phyloP scores from a whole-genome alignment of 2,113 vertebrate species.

The Cephalophus harveyi region DNA sequence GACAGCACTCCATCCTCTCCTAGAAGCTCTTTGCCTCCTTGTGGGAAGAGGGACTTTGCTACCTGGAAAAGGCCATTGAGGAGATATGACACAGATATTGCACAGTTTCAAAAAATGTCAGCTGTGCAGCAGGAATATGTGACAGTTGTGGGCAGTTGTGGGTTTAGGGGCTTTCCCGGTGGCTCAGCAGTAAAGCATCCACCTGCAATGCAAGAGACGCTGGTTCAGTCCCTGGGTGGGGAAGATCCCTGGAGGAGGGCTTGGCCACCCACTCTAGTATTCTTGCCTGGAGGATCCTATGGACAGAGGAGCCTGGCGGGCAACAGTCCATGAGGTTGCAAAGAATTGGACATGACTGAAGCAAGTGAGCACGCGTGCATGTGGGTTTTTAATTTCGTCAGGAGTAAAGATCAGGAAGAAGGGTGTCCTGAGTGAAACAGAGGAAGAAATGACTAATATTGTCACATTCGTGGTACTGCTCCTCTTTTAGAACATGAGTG shows the following conservation, averaged over 20 bases:
- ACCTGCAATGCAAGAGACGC: neutral
- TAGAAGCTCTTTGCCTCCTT: too few species aligned
- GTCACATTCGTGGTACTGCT: fast-evolving
- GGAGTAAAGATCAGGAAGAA: neutral
- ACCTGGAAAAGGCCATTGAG: neutral
- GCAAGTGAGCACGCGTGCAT: fast-evolving
- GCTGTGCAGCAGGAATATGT: neutral
- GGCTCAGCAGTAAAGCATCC: neutral
- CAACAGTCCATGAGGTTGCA: neutral
- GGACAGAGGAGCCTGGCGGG: neutral
- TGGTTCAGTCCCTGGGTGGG: neutral
- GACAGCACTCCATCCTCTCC: neutral
- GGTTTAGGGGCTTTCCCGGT: fast-evolving
- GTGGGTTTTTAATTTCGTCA: neutral
- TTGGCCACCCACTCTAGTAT: neutral
- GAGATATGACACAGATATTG: neutral
- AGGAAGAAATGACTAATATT: fast-evolving
- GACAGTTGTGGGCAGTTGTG: neutral
- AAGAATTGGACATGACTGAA: fast-evolving
- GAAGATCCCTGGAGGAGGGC: neutral
- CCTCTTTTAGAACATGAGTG: neutral
- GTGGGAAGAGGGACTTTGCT: neutral
- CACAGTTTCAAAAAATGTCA: neutral
- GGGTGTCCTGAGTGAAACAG: fast-evolving
- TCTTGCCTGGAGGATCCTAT: neutral